A percentile compares a stretch with the other conserved stretches of the same genome.
Evolutionary conservation across 2,113 vertebrate genomes (phyloP).

Genomic region (Lates calcarifer): DNA sequence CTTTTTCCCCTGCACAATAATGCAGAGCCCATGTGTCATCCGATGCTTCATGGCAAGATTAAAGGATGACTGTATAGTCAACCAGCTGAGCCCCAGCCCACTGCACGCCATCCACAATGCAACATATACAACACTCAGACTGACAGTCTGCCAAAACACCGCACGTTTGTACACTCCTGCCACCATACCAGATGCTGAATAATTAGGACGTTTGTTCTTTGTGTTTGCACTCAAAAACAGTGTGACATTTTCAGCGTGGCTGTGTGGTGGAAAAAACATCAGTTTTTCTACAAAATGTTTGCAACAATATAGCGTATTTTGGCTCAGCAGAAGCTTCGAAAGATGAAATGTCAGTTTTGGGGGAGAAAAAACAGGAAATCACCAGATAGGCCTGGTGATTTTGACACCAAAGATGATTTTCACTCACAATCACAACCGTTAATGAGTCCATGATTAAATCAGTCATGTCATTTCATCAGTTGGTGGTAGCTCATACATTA

Average conservation of each 20-base stretch:
- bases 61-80: conserved; percentile 55
- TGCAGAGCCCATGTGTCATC: conserved; percentile 49
- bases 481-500: conserved; percentile 42
- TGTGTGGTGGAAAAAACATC: neutral
- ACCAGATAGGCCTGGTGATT: conserved; percentile 9
- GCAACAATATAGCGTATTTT: neutral
- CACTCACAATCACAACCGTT: conserved; percentile 3
- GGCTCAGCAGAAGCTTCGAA: neutral
- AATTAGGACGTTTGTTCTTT: neutral
- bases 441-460: conserved; percentile 46
- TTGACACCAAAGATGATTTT: conserved; percentile 27
- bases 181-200: neutral
- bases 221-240: conserved; percentile 4
- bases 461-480: conserved; percentile 37
- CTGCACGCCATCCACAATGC: conserved; percentile 25
- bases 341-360: conserved; percentile 16
- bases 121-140: conserved; percentile 31
- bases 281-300: neutral
- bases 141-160: conserved; percentile 18
- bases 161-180: conserved; percentile 11
- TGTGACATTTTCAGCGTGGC: conserved; percentile 9
- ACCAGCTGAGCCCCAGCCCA: conserved; percentile 57
- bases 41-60: conserved; percentile 39
- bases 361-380: neutral
- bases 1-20: conserved; percentile 18